phyloP scores from a whole-genome alignment of 2,113 vertebrate species.

The Lasiurus cinereus region DNA sequence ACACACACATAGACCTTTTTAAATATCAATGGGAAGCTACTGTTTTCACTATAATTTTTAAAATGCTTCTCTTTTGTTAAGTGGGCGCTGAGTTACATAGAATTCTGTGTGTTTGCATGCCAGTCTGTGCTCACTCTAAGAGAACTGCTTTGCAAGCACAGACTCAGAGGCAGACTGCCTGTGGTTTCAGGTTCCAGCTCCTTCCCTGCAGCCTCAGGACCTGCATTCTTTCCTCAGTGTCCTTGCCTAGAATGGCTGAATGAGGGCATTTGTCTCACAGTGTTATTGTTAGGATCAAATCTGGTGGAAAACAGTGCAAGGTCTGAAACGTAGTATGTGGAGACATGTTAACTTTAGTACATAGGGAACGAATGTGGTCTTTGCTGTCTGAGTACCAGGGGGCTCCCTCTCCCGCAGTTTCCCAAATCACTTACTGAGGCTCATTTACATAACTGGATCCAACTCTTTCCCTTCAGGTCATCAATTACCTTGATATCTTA shows the following conservation, averaged over 20 bases:
- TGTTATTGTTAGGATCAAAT: background rate
- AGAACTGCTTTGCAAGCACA: background rate
- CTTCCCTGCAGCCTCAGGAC: background rate
- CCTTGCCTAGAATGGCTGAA: background rate
- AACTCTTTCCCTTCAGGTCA: background rate
- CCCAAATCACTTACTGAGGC: background rate
- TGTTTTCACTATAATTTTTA: background rate
- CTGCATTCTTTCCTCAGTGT: background rate
- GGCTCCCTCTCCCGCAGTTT: background rate
- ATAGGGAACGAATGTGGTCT: accelerated
- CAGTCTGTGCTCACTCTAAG: background rate
- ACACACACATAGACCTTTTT: background rate
- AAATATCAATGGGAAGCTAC: background rate
- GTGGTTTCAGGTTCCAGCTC: background rate
- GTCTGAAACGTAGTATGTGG: accelerated
- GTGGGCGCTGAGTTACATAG: background rate
- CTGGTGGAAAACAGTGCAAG: accelerated
- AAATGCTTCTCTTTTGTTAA: background rate
- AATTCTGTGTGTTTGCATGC: accelerated
- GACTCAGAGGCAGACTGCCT: no score
- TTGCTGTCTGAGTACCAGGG: accelerated
- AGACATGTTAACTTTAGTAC: accelerated
- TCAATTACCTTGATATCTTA: background rate
- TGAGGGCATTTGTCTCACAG: background rate
- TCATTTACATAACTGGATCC: background rate